Percentiles rank a stretch among this genome's conserved stretches.
phyloP scores from a whole-genome alignment of 2,797 vertebrate species.

The Aphelocoma californica region DNA sequence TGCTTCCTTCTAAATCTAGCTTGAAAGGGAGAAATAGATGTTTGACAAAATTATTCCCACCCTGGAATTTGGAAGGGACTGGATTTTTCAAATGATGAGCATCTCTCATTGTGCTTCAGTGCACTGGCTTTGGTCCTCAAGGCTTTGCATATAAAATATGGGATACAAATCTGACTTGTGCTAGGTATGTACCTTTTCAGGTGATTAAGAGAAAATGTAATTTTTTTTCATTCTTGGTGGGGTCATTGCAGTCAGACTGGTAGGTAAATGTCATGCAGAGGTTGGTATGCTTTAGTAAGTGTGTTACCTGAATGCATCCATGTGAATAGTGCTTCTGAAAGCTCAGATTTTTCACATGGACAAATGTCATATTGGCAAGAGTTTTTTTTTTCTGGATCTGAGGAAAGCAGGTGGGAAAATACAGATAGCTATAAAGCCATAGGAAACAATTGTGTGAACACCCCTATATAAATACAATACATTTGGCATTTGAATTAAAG shows the following conservation, averaged over 20 bases:
- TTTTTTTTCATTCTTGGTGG: neutral
- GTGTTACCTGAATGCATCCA: neutral
- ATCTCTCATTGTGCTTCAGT: neutral
- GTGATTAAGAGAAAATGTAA: neutral
- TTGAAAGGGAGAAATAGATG: neutral
- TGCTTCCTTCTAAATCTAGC: neutral
- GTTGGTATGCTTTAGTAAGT: neutral
- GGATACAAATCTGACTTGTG: neutral
- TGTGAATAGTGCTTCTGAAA: neutral
- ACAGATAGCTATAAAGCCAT: neutral
- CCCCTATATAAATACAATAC: neutral
- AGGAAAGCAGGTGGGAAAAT: neutral
- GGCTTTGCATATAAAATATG: neutral
- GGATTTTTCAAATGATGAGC: neutral
- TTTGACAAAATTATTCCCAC: neutral
- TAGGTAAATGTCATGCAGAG: neutral
- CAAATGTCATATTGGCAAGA: neutral
- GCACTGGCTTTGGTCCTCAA: neutral
- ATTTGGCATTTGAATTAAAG: neutral
- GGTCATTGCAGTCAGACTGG: neutral
- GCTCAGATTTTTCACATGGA: neutral
- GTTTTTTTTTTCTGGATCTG: neutral
- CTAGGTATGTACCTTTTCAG: neutral
- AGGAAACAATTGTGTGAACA: neutral
- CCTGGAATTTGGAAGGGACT: neutral